These are phyloP conservation scores for Thymelicus sylvestris DNA, from an alignment of 2,888 invertebrate genomes.

Conservation along the genomic window DNA sequence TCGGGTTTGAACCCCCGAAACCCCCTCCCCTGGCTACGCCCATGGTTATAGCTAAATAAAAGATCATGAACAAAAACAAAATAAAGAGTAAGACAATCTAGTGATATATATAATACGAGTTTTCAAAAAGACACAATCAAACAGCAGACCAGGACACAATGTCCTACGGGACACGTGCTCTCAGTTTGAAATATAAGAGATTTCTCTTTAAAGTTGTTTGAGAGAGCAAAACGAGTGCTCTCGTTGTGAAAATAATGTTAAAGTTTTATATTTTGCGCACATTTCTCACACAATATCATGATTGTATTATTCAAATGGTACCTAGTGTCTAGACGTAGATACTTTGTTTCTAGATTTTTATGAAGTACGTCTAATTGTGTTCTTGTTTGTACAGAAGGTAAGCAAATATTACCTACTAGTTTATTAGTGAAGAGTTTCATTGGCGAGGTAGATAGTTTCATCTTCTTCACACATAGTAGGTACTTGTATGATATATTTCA, in stretches of 20 bases:
- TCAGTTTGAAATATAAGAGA: conserved; percentile 29
- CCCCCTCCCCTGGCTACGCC: too few species aligned
- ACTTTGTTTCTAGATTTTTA: not conserved
- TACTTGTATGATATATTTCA: too few species aligned
- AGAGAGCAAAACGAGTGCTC: conserved; percentile 15
- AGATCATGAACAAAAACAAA: not conserved
- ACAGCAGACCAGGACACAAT: conserved; percentile 10
- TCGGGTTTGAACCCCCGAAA: too few species aligned
- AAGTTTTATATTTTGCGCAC: conserved; percentile 25
- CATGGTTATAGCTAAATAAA: not conserved
- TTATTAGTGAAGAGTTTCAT: too few species aligned
- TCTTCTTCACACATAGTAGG: too few species aligned
- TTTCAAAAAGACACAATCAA: conserved; percentile 20
- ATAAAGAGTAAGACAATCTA: not conserved
- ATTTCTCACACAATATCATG: conserved; percentile 20
- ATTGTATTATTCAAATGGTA: conserved; percentile 2
- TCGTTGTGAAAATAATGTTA: conserved; percentile 24
- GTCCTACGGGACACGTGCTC: conserved; percentile 25
- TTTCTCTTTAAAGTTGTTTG: conserved; percentile 29
- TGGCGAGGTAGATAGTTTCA: too few species aligned
- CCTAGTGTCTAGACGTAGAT: conserved; percentile 5
- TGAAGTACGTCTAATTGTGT: not conserved
- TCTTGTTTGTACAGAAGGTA: too few species aligned
- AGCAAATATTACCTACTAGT: too few species aligned
- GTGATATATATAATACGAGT: conserved; percentile 8